Evolutionary conservation across 2,888 invertebrate genomes (phyloP).

Genomic region (Trachelus iudaicus): DNA sequence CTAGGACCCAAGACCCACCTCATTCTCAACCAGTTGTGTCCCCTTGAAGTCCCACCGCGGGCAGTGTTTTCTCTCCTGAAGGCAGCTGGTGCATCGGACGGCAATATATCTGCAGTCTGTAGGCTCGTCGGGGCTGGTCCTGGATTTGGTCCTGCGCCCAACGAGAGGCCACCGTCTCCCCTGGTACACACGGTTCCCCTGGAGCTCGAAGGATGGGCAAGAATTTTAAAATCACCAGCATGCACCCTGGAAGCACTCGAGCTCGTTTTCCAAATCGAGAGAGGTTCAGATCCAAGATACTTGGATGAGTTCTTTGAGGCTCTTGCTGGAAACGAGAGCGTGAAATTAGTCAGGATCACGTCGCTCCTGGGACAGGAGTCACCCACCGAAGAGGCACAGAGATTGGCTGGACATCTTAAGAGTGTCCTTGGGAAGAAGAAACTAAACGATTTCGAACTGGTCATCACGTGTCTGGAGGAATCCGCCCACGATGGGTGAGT

Average conservation of each 20-base stretch:
- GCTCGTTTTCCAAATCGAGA: constrained; percentile 67
- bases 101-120: constrained; percentile 68
- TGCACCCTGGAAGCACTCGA: constrained; percentile 68
- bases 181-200: constrained; percentile 66
- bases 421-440: constrained; percentile 66
- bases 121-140: constrained; percentile 67
- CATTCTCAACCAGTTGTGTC: constrained; percentile 67
- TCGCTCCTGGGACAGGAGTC: constrained; percentile 69
- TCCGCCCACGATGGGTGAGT: constrained; percentile 66
- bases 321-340: constrained; percentile 68
- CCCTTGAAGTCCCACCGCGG: constrained; percentile 68
- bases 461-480: constrained; percentile 69
- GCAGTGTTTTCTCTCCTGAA: constrained; percentile 68
- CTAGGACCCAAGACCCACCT: constrained; percentile 68
- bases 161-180: constrained; percentile 52
- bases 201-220: constrained; percentile 69
- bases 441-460: constrained; percentile 68
- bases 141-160: constrained; percentile 63
- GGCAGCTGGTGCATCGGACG: constrained; percentile 68
- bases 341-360: constrained; percentile 67
- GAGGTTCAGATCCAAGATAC: constrained; percentile 63
- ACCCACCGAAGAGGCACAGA: constrained; percentile 67
- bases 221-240: constrained; percentile 66
- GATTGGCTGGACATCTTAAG: constrained; percentile 66
- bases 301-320: constrained; percentile 68